Evolutionary conservation across 1,140 invertebrate genomes (phyloP).

Genomic region (Drosophila grimshawi): DNA sequence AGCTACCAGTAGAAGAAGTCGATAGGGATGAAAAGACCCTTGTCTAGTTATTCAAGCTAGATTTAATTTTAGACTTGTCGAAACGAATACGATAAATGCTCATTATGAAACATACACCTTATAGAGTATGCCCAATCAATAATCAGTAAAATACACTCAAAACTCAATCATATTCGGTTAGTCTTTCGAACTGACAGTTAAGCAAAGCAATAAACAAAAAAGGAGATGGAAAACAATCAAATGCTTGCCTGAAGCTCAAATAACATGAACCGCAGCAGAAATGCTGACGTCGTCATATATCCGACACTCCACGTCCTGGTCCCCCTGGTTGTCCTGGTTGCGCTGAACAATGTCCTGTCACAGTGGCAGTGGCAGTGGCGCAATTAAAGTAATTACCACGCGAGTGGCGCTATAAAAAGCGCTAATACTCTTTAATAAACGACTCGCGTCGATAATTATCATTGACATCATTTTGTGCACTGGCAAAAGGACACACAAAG

Average conservation of each 20-base stretch:
- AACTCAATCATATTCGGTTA: slow-evolving; percentile 4
- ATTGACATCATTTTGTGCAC: slow-evolving; percentile 57
- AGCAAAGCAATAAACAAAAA: not conserved
- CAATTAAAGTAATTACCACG: slow-evolving; percentile 74
- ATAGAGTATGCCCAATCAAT: not conserved
- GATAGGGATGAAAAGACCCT: no score
- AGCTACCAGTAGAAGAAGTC: no score
- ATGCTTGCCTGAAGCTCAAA: slow-evolving; percentile 8
- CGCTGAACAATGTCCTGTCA: slow-evolving; percentile 5
- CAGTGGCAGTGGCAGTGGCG: slow-evolving; percentile 20
- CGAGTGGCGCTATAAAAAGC: slow-evolving; percentile 54
- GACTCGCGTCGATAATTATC: slow-evolving; percentile 58
- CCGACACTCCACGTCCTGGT: not conserved
- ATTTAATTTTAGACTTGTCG: no score
- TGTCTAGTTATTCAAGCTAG: no score
- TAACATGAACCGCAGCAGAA: slow-evolving; percentile 10
- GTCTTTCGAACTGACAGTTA: not conserved
- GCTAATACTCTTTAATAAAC: slow-evolving; percentile 50
- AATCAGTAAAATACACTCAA: not conserved
- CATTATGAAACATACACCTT: not conserved
- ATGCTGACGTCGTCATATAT: slow-evolving; percentile 47
- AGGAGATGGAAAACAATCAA: slow-evolving; percentile 24
- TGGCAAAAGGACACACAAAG: not conserved
- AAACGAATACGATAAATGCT: no score
- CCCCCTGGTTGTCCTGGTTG: not conserved